Conservation (phyloP, 2,113 vertebrate species). For the Barbus barbus region DNA sequence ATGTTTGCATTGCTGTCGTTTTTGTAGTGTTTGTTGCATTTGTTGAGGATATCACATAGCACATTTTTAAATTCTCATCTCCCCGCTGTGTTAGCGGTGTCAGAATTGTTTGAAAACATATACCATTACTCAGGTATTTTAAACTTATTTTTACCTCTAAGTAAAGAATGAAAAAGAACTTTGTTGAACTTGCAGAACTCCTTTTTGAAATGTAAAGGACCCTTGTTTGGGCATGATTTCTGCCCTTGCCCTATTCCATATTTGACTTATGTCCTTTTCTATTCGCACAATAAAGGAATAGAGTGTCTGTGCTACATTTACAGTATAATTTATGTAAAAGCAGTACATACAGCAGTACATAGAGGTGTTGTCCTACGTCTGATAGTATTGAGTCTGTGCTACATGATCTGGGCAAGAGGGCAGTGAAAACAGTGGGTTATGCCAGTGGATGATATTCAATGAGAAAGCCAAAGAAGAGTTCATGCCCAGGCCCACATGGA, state of each 20-base stretch:
- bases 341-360: slow-evolving; percentile 11
- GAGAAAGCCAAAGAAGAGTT: slow-evolving; percentile 49
- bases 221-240: background rate
- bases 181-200: background rate
- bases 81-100: background rate
- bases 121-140: background rate
- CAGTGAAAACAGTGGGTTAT: slow-evolving; percentile 68
- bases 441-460: slow-evolving; percentile 71
- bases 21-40: background rate
- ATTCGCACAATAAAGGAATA: background rate
- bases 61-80: background rate
- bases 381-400: slow-evolving; percentile 30
- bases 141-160: background rate
- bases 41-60: background rate
- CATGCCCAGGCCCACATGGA: background rate
- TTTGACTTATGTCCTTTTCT: background rate
- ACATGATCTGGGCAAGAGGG: slow-evolving; percentile 64
- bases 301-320: background rate
- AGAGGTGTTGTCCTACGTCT: background rate
- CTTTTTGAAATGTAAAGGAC: background rate
- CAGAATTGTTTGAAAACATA: background rate
- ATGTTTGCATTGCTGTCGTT: background rate
- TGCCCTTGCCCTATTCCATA: background rate
- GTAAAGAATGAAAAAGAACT: background rate
- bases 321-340: background rate